These are phyloP conservation scores for Campaea margaritaria DNA, from an alignment of 2,888 invertebrate species.

Conservation along the genomic window DNA sequence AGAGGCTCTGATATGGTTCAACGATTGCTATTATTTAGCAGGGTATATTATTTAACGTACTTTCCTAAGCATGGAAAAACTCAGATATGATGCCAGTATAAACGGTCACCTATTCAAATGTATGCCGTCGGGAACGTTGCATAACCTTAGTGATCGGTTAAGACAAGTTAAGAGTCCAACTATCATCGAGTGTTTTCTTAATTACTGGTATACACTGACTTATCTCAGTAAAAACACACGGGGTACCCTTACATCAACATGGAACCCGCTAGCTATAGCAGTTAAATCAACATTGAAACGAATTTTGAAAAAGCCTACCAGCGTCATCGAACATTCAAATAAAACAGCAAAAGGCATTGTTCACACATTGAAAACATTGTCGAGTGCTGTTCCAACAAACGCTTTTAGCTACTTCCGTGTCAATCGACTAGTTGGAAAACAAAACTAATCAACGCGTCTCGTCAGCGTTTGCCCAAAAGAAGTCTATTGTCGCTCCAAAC, in stretches of 20 bases:
- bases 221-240: conserved; percentile 7
- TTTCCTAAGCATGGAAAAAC: too few relatives aligned
- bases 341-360: conserved; percentile 55
- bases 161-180: too few relatives aligned
- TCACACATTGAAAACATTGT: conserved; percentile 55
- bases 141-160: too few relatives aligned
- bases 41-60: too few relatives aligned
- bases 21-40: too few relatives aligned
- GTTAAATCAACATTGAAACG: conserved; percentile 17
- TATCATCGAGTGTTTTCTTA: background rate
- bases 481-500: conserved; percentile 80
- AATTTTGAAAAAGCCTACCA: conserved; percentile 44
- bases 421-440: conserved; percentile 57
- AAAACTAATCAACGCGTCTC: conserved; percentile 64
- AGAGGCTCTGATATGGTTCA: too few relatives aligned
- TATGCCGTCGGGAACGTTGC: too few relatives aligned
- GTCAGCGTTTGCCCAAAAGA: conserved; percentile 67
- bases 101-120: too few relatives aligned
- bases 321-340: conserved; percentile 49
- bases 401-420: conserved; percentile 41
- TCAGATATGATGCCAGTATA: too few relatives aligned
- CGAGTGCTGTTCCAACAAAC: conserved; percentile 36
- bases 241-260: conserved; percentile 4
- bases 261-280: background rate
- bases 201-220: background rate